Evolutionary conservation across 2,888 invertebrate species (phyloP), one percentile per base, ranked within the genome.

Genomic region (Noctua pronuba): DNA sequence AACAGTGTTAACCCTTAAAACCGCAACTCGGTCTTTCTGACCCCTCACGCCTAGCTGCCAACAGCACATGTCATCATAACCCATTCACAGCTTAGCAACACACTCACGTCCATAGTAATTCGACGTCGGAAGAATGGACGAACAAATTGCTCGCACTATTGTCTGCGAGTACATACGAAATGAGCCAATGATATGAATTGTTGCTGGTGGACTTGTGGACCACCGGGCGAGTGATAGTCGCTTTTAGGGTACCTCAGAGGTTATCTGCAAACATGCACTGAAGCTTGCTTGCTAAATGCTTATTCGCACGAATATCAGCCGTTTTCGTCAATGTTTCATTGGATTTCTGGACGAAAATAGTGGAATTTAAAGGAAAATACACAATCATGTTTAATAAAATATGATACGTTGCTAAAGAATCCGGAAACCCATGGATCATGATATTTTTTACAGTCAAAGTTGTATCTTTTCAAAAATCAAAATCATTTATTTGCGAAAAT

Each of bases 41-140:
- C 72, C 81, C 55, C 52, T 73, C 87, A 84, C 73, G 66, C 76
- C 44, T 55, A 72, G 35, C 64, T 74, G 76, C 79, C 85, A 84
- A 82, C 72, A 77, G 65, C 72, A 82, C 76, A 86, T 80, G 75
- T 87, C 83, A 76, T 89, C 80, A 88, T 88, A 89, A 89, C 89
- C 89, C 88, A 80, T 89, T 86, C 85, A 58, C 80, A 68, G 60
- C 73, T 90, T 85, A 80, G 83, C 80, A 89, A 88, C 82, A 80
- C 80, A 76, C 75, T 89, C 92, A 91, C 90, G 91, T 90, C 82
- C 82, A 82, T 79, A 88, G 89, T 91, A 90, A 91, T 91, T 91
- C 86, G 81, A 76, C 83, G 77, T 81, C 84, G 85, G 84, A 89
- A 87, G 87, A 88, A 90, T 89, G 86, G 82, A 76, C 87, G 81